Percentiles rank a stretch among this genome's conserved stretches.
Conservation (phyloP, 2,113 vertebrate species). For the Oreotragus oreotragus region DNA sequence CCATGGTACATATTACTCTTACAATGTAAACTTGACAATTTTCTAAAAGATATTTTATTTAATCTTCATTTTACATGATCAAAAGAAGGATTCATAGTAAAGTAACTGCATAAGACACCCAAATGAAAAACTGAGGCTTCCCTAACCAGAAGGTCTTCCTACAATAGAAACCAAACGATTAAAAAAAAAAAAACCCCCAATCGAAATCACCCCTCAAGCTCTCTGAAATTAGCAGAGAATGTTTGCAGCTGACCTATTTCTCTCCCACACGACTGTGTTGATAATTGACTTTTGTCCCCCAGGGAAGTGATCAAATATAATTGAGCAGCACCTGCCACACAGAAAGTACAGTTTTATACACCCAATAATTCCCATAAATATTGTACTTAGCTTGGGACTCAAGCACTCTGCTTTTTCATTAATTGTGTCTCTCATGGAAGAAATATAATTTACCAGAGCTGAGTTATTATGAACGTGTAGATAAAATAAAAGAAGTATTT, state of each 20-base stretch:
- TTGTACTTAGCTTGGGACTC: constrained; percentile 31
- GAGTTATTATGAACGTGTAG: background rate
- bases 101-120: background rate
- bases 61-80: background rate
- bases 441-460: background rate
- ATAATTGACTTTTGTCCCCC: constrained; percentile 83
- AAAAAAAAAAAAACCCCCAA: constrained; percentile 27
- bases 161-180: background rate
- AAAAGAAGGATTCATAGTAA: constrained; percentile 15
- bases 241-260: constrained; percentile 81
- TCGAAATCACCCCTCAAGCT: constrained; percentile 46
- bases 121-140: background rate
- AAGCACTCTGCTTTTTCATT: background rate
- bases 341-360: constrained; percentile 45
- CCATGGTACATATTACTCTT: background rate
- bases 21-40: background rate
- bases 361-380: constrained; percentile 29
- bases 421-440: background rate
- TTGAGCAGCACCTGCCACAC: constrained; percentile 77
- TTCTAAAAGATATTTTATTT: background rate
- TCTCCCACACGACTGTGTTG: constrained; percentile 50
- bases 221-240: constrained; percentile 45
- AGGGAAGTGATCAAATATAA: constrained; percentile 76
- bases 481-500: background rate
- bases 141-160: background rate